Evolutionary conservation across 2,888 invertebrate species (phyloP).

Genomic region (Hemistola chrysoprasaria): DNA sequence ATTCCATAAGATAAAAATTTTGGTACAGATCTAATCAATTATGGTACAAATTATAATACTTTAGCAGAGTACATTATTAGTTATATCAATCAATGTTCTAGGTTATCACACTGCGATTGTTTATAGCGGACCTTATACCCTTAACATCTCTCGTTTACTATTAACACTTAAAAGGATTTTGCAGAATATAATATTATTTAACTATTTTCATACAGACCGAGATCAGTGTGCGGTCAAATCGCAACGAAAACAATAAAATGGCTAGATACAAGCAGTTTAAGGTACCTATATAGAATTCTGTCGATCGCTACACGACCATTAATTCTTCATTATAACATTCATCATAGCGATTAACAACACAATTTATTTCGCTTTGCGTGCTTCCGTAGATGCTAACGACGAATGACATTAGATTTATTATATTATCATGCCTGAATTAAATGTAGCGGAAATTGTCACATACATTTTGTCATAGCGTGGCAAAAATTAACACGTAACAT

Average conservation of each 20-base stretch:
- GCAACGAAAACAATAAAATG: slow-evolving; percentile 19
- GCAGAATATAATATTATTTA: slow-evolving; percentile 8
- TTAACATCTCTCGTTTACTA: too few relatives aligned
- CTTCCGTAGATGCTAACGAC: slow-evolving; percentile 18
- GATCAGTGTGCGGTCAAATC: slow-evolving; percentile 19
- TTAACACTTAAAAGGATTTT: too few relatives aligned
- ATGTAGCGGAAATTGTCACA: slow-evolving; percentile 11
- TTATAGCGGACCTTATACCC: too few relatives aligned
- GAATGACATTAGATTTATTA: slow-evolving; percentile 8
- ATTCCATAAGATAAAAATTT: too few relatives aligned
- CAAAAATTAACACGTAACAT: slow-evolving; percentile 1
- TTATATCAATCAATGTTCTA: too few relatives aligned
- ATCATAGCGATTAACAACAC: slow-evolving; percentile 17
- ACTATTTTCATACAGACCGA: slow-evolving; percentile 22
- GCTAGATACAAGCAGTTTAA: slow-evolving; percentile 22
- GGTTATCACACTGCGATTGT: too few relatives aligned
- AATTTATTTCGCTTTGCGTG: slow-evolving; percentile 11
- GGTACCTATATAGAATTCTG: slow-evolving; percentile 15
- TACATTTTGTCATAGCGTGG: slow-evolving; percentile 6
- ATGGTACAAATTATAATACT: too few relatives aligned
- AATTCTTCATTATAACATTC: slow-evolving; percentile 2
- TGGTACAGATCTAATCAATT: too few relatives aligned
- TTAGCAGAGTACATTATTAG: too few relatives aligned
- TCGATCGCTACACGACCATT: slow-evolving; percentile 13
- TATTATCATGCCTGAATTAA: slow-evolving; percentile 11